phyloP scores from a whole-genome alignment of 2,113 vertebrate genomes.

The Porphyrio hochstetteri region DNA sequence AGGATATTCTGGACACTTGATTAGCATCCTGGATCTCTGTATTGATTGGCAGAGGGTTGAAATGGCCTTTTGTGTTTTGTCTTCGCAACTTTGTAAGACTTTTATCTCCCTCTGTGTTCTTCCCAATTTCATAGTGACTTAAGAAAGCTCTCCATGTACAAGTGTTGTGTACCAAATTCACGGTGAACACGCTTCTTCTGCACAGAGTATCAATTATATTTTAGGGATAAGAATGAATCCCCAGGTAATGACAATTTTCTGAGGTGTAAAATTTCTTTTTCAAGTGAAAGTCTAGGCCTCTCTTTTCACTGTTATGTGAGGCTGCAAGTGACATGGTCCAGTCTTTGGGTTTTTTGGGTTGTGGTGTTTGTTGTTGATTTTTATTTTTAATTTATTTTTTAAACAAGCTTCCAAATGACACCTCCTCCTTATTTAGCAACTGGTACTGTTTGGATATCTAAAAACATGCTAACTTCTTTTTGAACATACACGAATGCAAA shows the following conservation, averaged over 20 bases:
- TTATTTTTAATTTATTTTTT: neutral
- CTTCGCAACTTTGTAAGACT: neutral
- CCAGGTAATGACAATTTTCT: neutral
- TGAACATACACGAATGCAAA: neutral
- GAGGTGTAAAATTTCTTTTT: neutral
- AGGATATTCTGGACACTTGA: neutral
- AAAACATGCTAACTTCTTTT: neutral
- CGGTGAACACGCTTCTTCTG: neutral
- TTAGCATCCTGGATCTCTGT: neutral
- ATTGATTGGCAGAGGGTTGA: neutral
- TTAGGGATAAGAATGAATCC: neutral
- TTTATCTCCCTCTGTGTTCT: neutral
- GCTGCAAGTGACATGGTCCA: neutral
- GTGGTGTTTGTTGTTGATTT: neutral
- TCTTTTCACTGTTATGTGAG: neutral
- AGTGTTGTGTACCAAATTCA: neutral
- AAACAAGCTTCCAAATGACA: neutral
- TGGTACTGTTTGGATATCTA: neutral
- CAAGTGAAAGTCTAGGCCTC: neutral
- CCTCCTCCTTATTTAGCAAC: neutral
- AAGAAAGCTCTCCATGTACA: neutral
- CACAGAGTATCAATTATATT: neutral
- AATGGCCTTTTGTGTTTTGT: neutral
- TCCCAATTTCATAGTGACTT: neutral
- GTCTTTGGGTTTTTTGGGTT: too few species aligned